These are phyloP conservation scores for Priocnemis perturbator DNA, from an alignment of 2,888 invertebrate genomes.

Conservation along the genomic window DNA sequence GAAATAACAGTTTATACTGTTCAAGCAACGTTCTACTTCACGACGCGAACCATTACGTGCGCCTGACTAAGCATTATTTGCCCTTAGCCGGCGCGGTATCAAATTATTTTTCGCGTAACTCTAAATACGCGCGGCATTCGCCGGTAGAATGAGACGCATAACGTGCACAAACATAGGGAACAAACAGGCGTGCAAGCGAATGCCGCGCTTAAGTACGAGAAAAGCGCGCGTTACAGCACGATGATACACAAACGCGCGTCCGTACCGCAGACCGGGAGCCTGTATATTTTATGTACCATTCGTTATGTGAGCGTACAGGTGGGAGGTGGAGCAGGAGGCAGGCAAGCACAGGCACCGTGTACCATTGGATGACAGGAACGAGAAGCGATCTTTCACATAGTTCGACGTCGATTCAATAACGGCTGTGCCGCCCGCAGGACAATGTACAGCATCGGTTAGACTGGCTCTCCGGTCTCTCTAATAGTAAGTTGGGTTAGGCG, in stretches of 20 bases:
- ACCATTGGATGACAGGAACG: conserved; percentile 26
- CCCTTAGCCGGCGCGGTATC: too few species aligned
- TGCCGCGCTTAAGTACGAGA: too few species aligned
- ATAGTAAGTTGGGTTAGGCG: conserved; percentile 32
- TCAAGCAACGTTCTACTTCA: neutral
- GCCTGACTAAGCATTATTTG: too few species aligned
- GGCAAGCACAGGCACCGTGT: neutral
- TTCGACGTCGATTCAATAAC: conserved; percentile 50
- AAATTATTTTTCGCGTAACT: too few species aligned
- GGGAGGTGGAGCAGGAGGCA: conserved; percentile 6
- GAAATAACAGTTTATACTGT: too few species aligned
- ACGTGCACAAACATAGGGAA: too few species aligned
- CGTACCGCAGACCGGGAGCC: conserved; percentile 20
- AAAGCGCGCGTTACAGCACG: too few species aligned
- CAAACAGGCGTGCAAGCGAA: too few species aligned
- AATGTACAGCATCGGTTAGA: conserved; percentile 42
- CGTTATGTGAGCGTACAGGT: conserved; percentile 21
- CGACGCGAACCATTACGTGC: neutral
- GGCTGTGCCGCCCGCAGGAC: conserved; percentile 45
- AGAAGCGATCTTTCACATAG: conserved; percentile 39
- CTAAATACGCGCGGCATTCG: too few species aligned
- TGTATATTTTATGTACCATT: conserved; percentile 30
- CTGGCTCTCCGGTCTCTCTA: conserved; percentile 26
- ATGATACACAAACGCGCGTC: conserved; percentile 4
- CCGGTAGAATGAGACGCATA: too few species aligned